Conservation (phyloP, 2,888 invertebrate genomes). For the Eledona agricola region DNA sequence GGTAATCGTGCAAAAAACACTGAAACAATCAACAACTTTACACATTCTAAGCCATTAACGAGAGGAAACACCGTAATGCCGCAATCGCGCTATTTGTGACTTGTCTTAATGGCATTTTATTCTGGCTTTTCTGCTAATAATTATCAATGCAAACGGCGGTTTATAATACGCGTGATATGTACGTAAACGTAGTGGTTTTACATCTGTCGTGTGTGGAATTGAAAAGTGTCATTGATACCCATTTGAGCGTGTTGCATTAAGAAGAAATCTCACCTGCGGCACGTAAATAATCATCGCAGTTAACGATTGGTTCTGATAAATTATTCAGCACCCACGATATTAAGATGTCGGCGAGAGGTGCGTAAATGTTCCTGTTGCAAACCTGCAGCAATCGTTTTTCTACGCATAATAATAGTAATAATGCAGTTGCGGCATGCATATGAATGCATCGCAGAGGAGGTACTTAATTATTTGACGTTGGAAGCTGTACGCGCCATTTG, state of each 20-base stretch:
- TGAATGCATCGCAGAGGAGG: slow-evolving; percentile 26
- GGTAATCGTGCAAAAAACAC: too few species aligned
- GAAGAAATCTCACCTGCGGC: slow-evolving; percentile 21
- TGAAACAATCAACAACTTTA: too few species aligned
- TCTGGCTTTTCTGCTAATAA: slow-evolving; percentile 3
- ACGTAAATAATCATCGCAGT: slow-evolving; percentile 21
- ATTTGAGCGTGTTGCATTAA: slow-evolving; percentile 1
- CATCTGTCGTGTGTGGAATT: slow-evolving; percentile 12
- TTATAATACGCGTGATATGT: too few species aligned
- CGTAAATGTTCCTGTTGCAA: too few species aligned
- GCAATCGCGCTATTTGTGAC: slow-evolving; percentile 6
- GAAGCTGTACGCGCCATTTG: too few species aligned
- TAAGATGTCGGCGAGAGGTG: slow-evolving; percentile 27
- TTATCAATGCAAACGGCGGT: slow-evolving; percentile 6
- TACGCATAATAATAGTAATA: slow-evolving; percentile 22
- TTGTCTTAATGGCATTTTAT: slow-evolving; percentile 7
- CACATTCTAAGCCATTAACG: slow-evolving; percentile 4
- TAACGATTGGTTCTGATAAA: slow-evolving; percentile 18
- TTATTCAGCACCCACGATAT: slow-evolving; percentile 22
- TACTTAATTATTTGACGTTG: too few species aligned
- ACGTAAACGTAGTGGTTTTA: not conserved
- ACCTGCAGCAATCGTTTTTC: slow-evolving; percentile 13
- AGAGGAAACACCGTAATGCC: not conserved
- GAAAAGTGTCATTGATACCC: slow-evolving; percentile 6
- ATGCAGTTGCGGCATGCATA: slow-evolving; percentile 16